Conservation (phyloP, 2,888 invertebrate species). For the Torymus aiolomorphi region DNA sequence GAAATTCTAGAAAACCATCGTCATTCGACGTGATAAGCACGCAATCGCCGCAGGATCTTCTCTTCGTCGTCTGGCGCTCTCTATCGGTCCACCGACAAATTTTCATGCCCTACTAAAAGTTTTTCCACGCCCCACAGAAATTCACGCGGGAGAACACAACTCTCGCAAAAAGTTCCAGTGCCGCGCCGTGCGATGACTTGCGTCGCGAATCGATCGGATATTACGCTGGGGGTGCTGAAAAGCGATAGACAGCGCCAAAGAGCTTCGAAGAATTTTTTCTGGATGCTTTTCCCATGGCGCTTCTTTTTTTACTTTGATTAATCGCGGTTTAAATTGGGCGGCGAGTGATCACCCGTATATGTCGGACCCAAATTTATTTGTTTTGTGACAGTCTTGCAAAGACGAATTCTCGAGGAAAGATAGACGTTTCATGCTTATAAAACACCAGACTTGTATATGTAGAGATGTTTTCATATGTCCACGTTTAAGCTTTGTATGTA, state of each 20-base stretch:
- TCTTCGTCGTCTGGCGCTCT: too few species aligned
- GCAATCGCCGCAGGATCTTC: too few species aligned
- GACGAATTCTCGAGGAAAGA: too few species aligned
- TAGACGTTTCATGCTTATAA: too few species aligned
- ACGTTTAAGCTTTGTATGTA: too few species aligned
- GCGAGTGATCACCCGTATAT: too few species aligned
- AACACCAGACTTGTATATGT: too few species aligned
- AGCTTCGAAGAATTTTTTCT: conserved; percentile 17
- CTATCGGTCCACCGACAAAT: conserved; percentile 18
- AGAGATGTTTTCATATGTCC: too few species aligned
- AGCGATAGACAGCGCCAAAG: conserved; percentile 20
- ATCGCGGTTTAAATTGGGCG: neutral
- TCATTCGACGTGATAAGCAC: too few species aligned
- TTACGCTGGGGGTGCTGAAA: conserved; percentile 6
- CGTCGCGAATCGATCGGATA: conserved; percentile 30
- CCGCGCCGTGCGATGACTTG: conserved; percentile 25
- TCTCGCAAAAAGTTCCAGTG: conserved; percentile 29
- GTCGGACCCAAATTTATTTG: too few species aligned
- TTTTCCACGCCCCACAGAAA: conserved; percentile 28
- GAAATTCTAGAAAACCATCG: too few species aligned
- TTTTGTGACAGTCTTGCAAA: too few species aligned
- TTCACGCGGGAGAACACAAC: conserved; percentile 8
- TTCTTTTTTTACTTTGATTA: conserved; percentile 20
- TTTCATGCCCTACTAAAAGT: conserved; percentile 43
- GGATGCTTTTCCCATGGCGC: neutral